These are phyloP conservation scores for Phacellophora camtschatica DNA, from an alignment of 30 jellyfish, hydroid and myxozoan species.

Conservation along the genomic window DNA sequence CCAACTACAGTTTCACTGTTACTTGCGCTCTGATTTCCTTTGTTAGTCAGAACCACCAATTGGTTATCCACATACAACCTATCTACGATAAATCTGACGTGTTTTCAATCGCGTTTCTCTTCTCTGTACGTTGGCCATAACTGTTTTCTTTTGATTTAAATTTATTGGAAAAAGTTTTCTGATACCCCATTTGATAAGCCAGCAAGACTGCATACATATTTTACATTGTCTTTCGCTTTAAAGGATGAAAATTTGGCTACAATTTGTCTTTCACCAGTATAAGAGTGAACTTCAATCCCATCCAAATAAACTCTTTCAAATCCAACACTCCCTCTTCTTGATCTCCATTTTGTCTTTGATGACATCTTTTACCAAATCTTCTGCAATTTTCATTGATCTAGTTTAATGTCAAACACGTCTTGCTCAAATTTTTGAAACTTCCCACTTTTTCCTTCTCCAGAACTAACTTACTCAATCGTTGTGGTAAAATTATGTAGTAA, in stretches of 20 bases:
- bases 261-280: not conserved
- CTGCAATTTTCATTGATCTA: not conserved
- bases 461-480: no score
- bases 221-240: not conserved
- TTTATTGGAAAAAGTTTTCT: not conserved
- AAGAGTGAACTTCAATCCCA: not conserved
- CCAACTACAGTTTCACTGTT: not conserved
- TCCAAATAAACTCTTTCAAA: conserved; percentile 16
- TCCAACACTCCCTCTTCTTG: not conserved
- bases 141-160: not conserved
- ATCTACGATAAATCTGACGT: not conserved
- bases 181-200: not conserved
- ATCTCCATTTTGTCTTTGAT: not conserved
- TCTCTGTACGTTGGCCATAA: not conserved
- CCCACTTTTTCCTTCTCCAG: no score
- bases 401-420: not conserved
- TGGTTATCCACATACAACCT: not conserved
- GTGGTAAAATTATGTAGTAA: no score
- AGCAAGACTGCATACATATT: not conserved
- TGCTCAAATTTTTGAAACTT: not conserved
- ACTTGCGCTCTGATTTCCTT: not conserved
- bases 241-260: not conserved
- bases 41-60: not conserved
- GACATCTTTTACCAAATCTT: not conserved
- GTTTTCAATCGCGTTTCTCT: not conserved